Evolutionary conservation across 2,888 invertebrate genomes (phyloP), one percentile per base, ranked within the genome.

Genomic region (Ectemnius cavifrons): DNA sequence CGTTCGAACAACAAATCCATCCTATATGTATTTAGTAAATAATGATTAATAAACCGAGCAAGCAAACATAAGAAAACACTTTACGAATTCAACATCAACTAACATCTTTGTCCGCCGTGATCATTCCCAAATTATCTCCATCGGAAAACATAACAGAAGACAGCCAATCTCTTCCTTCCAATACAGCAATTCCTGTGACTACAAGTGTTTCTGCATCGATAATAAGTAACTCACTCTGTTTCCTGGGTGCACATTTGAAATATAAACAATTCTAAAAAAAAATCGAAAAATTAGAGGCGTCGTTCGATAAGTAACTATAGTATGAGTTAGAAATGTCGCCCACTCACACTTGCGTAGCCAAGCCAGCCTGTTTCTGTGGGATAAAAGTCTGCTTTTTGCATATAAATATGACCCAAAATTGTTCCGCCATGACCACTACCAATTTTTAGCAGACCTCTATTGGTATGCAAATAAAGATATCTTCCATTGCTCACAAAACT

Each of bases 371-470:
- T 93, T 87, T 97, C 97, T 79, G 95, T 94, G 6, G 95, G 94
- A 88, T 94, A 93, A 89, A 98, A 97, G 89, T 97, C 96, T 28
- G 95, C 94, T 90, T 97, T 97, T 89, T 96, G 94, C 79, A 95
- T 92, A 89, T 98, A 97, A 23, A 98, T 93, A 87, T 97, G 96
- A n/a, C 98, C 98, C 91, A 96, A 96, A 81, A 97, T 94, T 6
- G 99, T 98, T 79, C 97, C 97, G 63, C 97, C 96, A 89, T 97
- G 97, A 6, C 99, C 99, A 64, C 98, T 97, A 18, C 99, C 99
- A 77, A 99, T 94, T 92, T 99, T 99, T 78, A 97, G 93, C 60
- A 99, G 92, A 1, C 97, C 97, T 84, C 95, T 95, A 11, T 95
- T 95, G 45, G 96, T 95, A 85, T 97, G 95, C 37, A 99, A 92